These are phyloP conservation scores for Cephus runcator DNA, from an alignment of 2,888 invertebrate genomes.

Conservation along the genomic window DNA sequence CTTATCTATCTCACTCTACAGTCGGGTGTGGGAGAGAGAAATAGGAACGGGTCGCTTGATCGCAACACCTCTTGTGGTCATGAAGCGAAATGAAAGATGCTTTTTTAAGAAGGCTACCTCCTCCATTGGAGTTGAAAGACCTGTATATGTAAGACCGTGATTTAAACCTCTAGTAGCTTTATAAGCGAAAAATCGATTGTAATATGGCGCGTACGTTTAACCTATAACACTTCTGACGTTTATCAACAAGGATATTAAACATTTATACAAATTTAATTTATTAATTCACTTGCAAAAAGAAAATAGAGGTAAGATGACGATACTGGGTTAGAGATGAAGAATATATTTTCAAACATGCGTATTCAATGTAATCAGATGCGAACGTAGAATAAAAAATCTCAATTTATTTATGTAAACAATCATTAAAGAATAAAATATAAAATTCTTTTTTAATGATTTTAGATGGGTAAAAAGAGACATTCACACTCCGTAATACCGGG, in stretches of 20 bases:
- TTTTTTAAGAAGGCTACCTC: too few species aligned
- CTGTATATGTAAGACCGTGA: too few species aligned
- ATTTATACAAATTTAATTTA: background rate
- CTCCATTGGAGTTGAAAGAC: too few species aligned
- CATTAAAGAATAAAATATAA: background rate
- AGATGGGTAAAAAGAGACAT: conserved; percentile 59
- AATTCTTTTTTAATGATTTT: background rate
- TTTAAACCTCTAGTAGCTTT: background rate
- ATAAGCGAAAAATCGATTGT: background rate
- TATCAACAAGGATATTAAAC: background rate
- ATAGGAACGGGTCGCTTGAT: too few species aligned
- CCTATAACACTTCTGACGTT: background rate
- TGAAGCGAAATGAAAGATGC: too few species aligned
- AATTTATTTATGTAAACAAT: background rate
- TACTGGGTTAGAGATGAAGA: background rate
- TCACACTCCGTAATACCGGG: conserved; percentile 42
- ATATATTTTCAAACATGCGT: background rate
- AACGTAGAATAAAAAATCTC: background rate
- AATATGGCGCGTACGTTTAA: background rate
- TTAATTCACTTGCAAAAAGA: background rate
- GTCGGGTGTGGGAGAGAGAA: too few species aligned
- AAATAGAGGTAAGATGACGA: background rate
- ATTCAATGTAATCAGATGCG: background rate
- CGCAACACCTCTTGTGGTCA: too few species aligned
- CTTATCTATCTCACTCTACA: too few species aligned